A percentile compares a stretch with the other conserved stretches of the same genome.
phyloP scores from a whole-genome alignment of 2,888 invertebrate genomes.

The Megastigmus dorsalis region DNA sequence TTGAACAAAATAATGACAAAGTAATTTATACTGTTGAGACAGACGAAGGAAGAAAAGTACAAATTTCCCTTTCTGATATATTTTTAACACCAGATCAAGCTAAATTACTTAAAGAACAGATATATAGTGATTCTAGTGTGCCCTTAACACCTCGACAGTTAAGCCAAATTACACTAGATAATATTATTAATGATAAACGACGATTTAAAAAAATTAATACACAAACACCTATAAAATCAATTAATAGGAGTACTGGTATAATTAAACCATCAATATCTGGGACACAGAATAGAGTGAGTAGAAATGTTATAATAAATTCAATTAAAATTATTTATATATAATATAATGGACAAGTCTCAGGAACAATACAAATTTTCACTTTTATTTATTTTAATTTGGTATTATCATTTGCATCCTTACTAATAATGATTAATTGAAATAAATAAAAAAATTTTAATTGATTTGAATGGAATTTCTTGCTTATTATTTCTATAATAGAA shows the following conservation, averaged over 20 bases:
- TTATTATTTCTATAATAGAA: too few relatives aligned
- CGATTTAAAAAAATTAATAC: slow-evolving; percentile 62
- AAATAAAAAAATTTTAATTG: too few relatives aligned
- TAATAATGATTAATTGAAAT: too few relatives aligned
- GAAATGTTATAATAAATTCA: too few relatives aligned
- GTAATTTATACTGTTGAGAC: slow-evolving; percentile 65
- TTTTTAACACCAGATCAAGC: slow-evolving; percentile 69
- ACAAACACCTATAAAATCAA: slow-evolving; percentile 56
- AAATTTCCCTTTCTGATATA: slow-evolving; percentile 65
- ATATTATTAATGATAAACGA: slow-evolving; percentile 66
- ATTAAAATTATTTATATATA: too few relatives aligned
- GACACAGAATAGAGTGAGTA: slow-evolving; percentile 33
- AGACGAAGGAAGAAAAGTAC: slow-evolving; percentile 62
- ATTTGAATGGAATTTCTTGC: too few relatives aligned
- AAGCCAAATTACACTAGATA: slow-evolving; percentile 66
- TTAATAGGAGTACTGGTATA: slow-evolving; percentile 29
- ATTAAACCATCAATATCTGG: slow-evolving; percentile 64
- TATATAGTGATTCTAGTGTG: slow-evolving; percentile 53
- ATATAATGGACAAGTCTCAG: too few relatives aligned
- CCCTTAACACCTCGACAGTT: slow-evolving; percentile 63
- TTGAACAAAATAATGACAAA: slow-evolving; percentile 53
- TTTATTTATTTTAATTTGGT: too few relatives aligned
- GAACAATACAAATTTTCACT: too few relatives aligned
- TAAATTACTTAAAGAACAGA: slow-evolving; percentile 64
- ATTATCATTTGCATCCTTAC: too few relatives aligned